Evolutionary conservation across 2,113 vertebrate genomes (phyloP).

Genomic region (Danionella cerebrum): DNA sequence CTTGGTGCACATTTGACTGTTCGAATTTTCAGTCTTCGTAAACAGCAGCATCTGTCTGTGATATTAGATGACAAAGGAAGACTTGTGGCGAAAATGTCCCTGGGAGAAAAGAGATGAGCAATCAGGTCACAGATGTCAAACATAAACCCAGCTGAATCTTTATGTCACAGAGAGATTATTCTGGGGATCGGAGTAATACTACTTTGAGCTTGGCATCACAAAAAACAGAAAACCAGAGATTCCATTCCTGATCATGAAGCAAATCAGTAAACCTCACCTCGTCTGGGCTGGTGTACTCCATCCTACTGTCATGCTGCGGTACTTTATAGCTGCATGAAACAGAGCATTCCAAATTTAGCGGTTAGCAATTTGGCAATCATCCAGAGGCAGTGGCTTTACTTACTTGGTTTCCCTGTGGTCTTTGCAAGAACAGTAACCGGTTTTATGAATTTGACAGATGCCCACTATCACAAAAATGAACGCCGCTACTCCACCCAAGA

Average conservation of each 20-base stretch:
- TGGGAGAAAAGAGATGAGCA: conserved; percentile 50
- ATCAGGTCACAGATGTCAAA: not conserved
- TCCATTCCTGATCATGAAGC: no score
- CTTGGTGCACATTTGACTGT: conserved; percentile 53
- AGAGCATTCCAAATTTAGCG: not conserved
- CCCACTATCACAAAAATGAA: conserved; percentile 69
- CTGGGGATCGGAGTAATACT: not conserved
- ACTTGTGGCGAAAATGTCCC: conserved; percentile 98
- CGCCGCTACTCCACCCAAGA: conserved; percentile 70
- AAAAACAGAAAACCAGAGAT: not conserved
- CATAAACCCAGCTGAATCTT: not conserved
- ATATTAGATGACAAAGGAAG: conserved; percentile 86
- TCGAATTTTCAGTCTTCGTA: conserved; percentile 36
- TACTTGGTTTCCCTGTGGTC: conserved; percentile 78
- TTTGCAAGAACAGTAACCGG: conserved; percentile 76
- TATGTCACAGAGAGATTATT: not conserved
- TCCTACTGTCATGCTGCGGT: conserved; percentile 72
- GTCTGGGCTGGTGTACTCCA: conserved; percentile 82
- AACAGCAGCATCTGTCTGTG: conserved; percentile 20
- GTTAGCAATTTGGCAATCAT: not conserved
- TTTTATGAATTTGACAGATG: conserved; percentile 80
- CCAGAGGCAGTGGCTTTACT: conserved; percentile 39
- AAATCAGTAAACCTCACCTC: conserved; percentile 69
- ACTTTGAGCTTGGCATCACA: not conserved
- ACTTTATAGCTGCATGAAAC: conserved; percentile 76